Evolutionary conservation across 1,140 invertebrate genomes (phyloP).

Genomic region (Heliconius nattereri): DNA sequence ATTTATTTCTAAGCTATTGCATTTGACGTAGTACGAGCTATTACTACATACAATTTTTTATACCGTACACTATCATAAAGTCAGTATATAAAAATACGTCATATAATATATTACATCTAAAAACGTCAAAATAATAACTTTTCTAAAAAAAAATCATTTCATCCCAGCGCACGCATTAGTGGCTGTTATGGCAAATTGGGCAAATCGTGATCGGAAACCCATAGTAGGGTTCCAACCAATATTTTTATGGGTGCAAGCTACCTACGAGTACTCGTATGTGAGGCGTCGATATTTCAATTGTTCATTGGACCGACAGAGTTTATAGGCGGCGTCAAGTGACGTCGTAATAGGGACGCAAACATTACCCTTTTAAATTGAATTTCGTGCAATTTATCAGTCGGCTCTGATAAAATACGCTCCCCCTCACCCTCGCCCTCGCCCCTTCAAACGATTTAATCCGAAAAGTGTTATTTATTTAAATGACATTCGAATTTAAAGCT

Average conservation of each 20-base stretch:
- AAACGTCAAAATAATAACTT: background rate
- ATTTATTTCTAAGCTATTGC: no score
- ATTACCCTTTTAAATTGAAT: conserved; percentile 80
- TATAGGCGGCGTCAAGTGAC: conserved; percentile 68
- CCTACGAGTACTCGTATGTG: conserved; percentile 18
- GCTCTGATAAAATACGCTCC: conserved; percentile 67
- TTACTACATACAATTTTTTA: background rate
- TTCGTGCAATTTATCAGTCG: conserved; percentile 74
- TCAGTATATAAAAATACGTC: background rate
- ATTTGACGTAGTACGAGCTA: no score
- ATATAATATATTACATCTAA: background rate
- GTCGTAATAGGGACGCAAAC: conserved; percentile 74
- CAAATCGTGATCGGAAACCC: conserved; percentile 37
- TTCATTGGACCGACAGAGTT: conserved; percentile 68
- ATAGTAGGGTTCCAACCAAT: conserved; percentile 43
- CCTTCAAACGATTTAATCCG: conserved; percentile 62
- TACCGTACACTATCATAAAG: background rate
- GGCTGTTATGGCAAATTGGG: conserved; percentile 22
- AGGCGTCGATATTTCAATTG: conserved; percentile 71
- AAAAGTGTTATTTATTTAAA: conserved; percentile 48
- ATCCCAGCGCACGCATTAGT: conserved; percentile 5
- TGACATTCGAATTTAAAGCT: conserved; percentile 31
- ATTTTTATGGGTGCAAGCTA: conserved; percentile 58
- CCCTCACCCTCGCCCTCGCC: conserved; percentile 35
- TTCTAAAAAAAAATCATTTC: conserved; percentile 15